Base-by-base conservation (phyloP, 2,888 invertebrate species). In the Gerosis bhagava region DNA sequence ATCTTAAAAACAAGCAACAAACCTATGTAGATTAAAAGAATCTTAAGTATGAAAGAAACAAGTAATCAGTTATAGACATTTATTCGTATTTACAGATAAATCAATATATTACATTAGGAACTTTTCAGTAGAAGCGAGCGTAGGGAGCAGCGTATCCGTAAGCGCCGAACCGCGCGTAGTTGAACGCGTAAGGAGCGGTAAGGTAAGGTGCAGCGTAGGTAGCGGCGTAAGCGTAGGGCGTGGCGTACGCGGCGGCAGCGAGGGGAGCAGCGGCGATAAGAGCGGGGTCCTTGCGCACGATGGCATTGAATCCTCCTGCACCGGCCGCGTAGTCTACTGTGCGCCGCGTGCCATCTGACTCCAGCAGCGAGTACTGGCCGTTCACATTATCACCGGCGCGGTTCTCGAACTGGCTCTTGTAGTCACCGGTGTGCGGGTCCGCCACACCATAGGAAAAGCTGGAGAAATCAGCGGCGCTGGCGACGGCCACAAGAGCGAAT, bases 291-390 rank as follows among this genome's bases (percentile, higher is more conserved):
- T n/a, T n/a, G n/a, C n/a, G n/a, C n/a, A 91, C 91, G 39, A 89
- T 63, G 22, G 91, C 91, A 73, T 91, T 91, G 79, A 91, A 91
- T 6, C 91, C 91, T 37, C 73, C 65, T 5, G 81, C 80, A 28
- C 88, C 90, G 16, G 90, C 90, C n/a, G 88, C 81, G 67, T 91
- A 91, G 71, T 91, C 90, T 0, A 91, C 91, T n/a, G 82, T 90
- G 45, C 91, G 81, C 43, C 78, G 75, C 21, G 88, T 84, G 49
- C 91, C 90, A 54, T 91, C n/a, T n/a, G n/a, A n/a, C n/a, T n/a
- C n/a, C n/a, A n/a, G n/a, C n/a, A n/a, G n/a, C n/a, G n/a, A n/a
- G 78, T 91, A 91, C 62, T 89, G 89, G 28, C 91, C 91, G 51
- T 79, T 77, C 22, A 91, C 91, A 56, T 84, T 80, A 67, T 84